Conservation (phyloP, 2,888 invertebrate species). For the Yponomeuta sedellus region DNA sequence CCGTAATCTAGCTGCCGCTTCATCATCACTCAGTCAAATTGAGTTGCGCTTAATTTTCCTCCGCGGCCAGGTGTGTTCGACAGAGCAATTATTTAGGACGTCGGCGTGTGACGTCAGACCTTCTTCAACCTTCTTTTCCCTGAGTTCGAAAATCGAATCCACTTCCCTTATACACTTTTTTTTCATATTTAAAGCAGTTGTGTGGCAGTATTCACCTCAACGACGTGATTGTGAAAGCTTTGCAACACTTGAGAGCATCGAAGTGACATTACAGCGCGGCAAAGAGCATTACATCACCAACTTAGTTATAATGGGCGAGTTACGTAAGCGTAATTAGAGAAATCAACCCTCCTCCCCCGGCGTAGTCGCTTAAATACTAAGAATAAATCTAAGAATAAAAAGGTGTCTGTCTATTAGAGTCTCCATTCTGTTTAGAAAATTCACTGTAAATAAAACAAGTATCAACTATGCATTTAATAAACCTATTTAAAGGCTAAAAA, state of each 20-base stretch:
- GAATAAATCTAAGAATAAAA: no score
- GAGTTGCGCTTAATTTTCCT: conserved; percentile 76
- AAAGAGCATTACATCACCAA: conserved; percentile 33
- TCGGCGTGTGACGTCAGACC: conserved; percentile 62
- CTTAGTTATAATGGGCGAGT: conserved; percentile 35
- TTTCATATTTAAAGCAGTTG: not conserved
- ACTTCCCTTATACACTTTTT: not conserved
- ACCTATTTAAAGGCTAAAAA: no score
- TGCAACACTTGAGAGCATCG: not conserved
- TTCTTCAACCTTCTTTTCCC: conserved; percentile 26
- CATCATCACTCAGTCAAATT: conserved; percentile 76
- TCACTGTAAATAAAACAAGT: conserved; percentile 56
- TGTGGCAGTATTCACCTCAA: no score
- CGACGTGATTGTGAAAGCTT: not conserved
- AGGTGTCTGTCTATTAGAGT: conserved; percentile 69
- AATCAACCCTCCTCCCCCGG: conserved; percentile 49
- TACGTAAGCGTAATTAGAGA: conserved; percentile 45
- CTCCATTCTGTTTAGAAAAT: conserved; percentile 71
- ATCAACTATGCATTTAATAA: conserved; percentile 62
- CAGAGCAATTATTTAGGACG: conserved; percentile 76
- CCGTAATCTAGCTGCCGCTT: conserved; percentile 66
- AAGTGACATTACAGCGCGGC: conserved; percentile 30
- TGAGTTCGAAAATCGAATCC: not conserved
- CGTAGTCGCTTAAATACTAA: conserved; percentile 64
- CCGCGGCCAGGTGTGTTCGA: conserved; percentile 75